Percentiles rank a stretch among this genome's conserved stretches.
Conservation (phyloP, 2,797 vertebrate species). For the Aotus griseimembra region DNA sequence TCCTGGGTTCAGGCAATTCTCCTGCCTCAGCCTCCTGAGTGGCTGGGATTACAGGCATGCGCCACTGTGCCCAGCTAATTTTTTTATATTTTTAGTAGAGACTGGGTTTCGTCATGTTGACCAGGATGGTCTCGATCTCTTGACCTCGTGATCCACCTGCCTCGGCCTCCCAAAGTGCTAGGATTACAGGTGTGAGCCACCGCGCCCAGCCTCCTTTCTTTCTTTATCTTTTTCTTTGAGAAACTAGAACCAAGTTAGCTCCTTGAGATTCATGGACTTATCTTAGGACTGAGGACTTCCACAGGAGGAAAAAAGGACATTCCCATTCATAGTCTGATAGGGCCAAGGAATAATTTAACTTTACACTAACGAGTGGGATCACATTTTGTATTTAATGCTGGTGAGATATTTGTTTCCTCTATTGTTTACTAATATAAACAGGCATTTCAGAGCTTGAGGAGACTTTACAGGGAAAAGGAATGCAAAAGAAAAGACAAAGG, state of each 20-base stretch:
- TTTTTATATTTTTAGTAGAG: too few species aligned
- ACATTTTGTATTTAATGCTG: neutral
- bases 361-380: neutral
- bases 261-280: neutral
- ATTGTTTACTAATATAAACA: neutral
- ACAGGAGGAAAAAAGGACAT: neutral
- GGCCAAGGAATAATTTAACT: neutral
- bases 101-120: too few species aligned
- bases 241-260: neutral
- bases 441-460: neutral
- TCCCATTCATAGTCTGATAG: neutral
- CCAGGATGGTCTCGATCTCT: too few species aligned
- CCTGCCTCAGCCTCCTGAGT: too few species aligned
- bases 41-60: too few species aligned
- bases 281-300: neutral
- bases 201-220: neutral
- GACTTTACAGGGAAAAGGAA: neutral
- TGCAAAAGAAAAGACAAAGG: neutral
- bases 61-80: too few species aligned
- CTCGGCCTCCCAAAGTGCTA: too few species aligned
- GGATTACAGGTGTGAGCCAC: too few species aligned
- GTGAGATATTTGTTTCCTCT: neutral
- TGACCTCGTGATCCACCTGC: too few species aligned
- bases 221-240: neutral
- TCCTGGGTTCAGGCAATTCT: too few species aligned